Percentiles rank a stretch among this genome's conserved stretches.
phyloP scores from a whole-genome alignment of 2,797 vertebrate species.

The Epinephelus malabaricus region DNA sequence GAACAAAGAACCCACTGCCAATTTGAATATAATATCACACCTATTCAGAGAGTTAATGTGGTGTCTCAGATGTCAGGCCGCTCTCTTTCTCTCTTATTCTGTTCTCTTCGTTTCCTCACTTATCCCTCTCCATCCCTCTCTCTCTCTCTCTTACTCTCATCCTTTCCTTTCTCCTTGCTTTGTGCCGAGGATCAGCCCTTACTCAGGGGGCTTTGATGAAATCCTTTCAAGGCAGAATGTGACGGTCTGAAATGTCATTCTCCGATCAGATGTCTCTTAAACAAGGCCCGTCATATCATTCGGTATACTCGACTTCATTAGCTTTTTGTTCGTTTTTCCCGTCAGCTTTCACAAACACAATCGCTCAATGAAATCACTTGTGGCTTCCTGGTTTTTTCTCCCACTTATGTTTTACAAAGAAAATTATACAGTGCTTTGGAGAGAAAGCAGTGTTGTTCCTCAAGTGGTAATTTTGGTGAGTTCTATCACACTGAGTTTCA shows the following conservation, averaged over 20 bases:
- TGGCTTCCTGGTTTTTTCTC: slow-evolving; percentile 31
- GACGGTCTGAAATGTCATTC: slow-evolving; percentile 62
- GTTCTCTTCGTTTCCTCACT: slow-evolving; percentile 22
- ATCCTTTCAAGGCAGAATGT: slow-evolving; percentile 65
- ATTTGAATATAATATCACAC: slow-evolving; percentile 77
- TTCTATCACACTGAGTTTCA: not conserved
- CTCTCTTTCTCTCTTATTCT: slow-evolving; percentile 40
- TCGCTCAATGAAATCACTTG: slow-evolving; percentile 33
- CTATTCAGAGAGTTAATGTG: slow-evolving; percentile 71
- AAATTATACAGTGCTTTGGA: not conserved
- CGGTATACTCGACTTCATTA: slow-evolving; percentile 58
- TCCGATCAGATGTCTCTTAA: slow-evolving; percentile 58
- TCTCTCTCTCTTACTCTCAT: slow-evolving; percentile 17
- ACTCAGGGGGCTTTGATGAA: slow-evolving; percentile 63
- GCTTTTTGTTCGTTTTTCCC: slow-evolving; percentile 49
- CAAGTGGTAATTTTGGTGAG: not conserved
- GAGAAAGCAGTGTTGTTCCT: not conserved
- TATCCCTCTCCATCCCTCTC: slow-evolving; percentile 11
- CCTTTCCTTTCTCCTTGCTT: slow-evolving; percentile 44
- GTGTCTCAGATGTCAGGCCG: slow-evolving; percentile 62
- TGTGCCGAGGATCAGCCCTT: slow-evolving; percentile 55
- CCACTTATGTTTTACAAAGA: slow-evolving; percentile 30
- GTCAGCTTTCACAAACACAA: slow-evolving; percentile 42
- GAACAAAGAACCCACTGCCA: slow-evolving; percentile 74
- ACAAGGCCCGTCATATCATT: slow-evolving; percentile 52